These are phyloP conservation scores for Takifugu flavidus DNA, from an alignment of 2,113 vertebrate species.

Conservation along the genomic window DNA sequence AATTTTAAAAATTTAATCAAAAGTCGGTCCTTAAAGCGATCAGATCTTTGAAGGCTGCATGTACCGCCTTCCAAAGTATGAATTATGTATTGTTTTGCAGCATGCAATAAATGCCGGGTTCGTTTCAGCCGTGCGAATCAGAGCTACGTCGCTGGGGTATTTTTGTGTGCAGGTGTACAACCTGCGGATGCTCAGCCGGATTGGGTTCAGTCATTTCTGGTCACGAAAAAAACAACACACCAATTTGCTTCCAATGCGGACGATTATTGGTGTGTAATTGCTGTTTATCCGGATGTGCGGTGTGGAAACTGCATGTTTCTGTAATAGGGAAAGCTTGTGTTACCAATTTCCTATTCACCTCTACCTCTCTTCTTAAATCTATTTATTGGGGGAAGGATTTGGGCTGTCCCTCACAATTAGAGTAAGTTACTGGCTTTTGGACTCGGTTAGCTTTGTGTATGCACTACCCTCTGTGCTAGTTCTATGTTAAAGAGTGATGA, in stretches of 20 bases:
- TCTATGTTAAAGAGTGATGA: conserved; percentile 24
- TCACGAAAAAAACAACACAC: conserved; percentile 6
- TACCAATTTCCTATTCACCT: conserved; percentile 26
- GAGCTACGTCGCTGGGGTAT: neutral
- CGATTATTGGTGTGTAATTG: conserved; percentile 28
- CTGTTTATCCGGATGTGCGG: conserved; percentile 28
- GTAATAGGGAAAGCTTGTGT: conserved; percentile 26
- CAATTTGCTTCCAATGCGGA: neutral
- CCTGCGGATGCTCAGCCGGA: conserved; percentile 7
- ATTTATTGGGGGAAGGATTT: too few species aligned
- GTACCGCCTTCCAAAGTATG: neutral
- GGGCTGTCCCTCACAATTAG: too few species aligned
- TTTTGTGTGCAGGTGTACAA: neutral
- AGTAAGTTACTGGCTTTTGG: too few species aligned
- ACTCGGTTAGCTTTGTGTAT: too few species aligned
- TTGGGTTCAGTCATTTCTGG: conserved; percentile 4
- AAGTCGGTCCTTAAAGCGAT: neutral
- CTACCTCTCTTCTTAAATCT: neutral
- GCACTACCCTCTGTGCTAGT: conserved; percentile 7
- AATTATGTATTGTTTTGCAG: conserved; percentile 5
- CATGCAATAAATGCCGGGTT: neutral
- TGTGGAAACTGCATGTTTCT: conserved; percentile 33
- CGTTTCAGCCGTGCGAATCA: conserved; percentile 6
- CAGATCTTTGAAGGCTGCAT: neutral
- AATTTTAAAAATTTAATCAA: too few species aligned